Conservation (phyloP, 1,140 invertebrate genomes). For the Thaumetopoea pityocampa region DNA sequence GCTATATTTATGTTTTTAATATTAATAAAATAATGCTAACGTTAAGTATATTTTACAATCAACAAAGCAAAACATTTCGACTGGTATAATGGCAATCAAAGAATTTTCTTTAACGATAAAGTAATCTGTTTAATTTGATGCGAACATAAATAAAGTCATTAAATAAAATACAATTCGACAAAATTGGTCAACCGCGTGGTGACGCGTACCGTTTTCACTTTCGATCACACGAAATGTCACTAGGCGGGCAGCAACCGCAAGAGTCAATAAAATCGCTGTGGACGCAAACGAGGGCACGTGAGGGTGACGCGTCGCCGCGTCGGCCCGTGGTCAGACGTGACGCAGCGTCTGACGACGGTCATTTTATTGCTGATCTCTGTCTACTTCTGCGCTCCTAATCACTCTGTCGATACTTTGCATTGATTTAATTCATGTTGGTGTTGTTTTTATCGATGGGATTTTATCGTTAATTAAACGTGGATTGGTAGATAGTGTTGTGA, state of each 20-base stretch:
- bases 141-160: background rate
- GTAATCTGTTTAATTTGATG: too few species aligned
- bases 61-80: too few species aligned
- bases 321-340: slow-evolving; percentile 56
- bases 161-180: too few species aligned
- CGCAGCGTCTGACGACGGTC: slow-evolving; percentile 63
- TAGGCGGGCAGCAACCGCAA: slow-evolving; percentile 58
- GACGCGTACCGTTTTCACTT: slow-evolving; percentile 45
- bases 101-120: too few species aligned
- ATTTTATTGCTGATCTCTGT: slow-evolving; percentile 72
- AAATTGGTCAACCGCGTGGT: too few species aligned
- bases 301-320: slow-evolving; percentile 41
- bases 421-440: slow-evolving; percentile 29
- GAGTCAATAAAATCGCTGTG: slow-evolving; percentile 66
- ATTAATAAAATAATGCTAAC: too few species aligned
- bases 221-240: slow-evolving; percentile 53
- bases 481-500: too few species aligned
- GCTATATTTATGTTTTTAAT: too few species aligned
- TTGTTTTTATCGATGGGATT: too few species aligned
- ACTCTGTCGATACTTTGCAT: slow-evolving; percentile 37
- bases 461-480: too few species aligned
- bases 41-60: too few species aligned
- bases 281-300: slow-evolving; percentile 32
- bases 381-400: slow-evolving; percentile 59
- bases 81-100: too few species aligned